phyloP scores from a whole-genome alignment of 2,888 invertebrate species.

The Cerceris ruficornis region DNA sequence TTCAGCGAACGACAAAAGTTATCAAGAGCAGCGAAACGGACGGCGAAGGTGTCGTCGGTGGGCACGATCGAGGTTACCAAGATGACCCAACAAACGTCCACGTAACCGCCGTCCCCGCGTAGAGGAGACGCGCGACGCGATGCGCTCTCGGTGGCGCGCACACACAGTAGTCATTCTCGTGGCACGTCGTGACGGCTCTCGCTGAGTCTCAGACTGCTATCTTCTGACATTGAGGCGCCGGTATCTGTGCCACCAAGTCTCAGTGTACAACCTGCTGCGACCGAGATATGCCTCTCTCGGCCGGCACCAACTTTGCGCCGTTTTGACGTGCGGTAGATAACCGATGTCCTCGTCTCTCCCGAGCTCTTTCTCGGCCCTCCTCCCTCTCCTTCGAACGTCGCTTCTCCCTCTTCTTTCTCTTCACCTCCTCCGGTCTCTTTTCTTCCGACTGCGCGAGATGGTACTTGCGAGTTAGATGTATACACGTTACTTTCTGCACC shows the following conservation, averaged over 20 bases:
- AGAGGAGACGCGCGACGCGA: slow-evolving; percentile 18
- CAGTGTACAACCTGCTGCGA: slow-evolving; percentile 70
- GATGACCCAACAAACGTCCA: slow-evolving; percentile 55
- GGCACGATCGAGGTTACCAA: slow-evolving; percentile 43
- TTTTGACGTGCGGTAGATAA: slow-evolving; percentile 77
- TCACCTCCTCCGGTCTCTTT: background rate
- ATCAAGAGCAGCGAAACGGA: background rate
- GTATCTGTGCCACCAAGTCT: slow-evolving; percentile 76
- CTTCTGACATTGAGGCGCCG: slow-evolving; percentile 76
- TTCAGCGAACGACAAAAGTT: background rate
- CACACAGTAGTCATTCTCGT: slow-evolving; percentile 61
- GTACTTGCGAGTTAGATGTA: no score
- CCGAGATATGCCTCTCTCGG: slow-evolving; percentile 70
- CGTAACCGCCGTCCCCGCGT: slow-evolving; percentile 14
- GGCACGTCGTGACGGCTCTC: slow-evolving; percentile 59
- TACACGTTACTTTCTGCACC: no score
- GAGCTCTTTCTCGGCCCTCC: slow-evolving; percentile 35
- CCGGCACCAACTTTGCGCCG: slow-evolving; percentile 74
- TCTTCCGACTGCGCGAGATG: background rate
- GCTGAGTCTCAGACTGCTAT: slow-evolving; percentile 67
- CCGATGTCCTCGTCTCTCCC: slow-evolving; percentile 56
- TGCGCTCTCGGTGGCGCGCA: slow-evolving; percentile 23
- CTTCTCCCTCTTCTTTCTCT: background rate
- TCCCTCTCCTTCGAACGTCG: slow-evolving; percentile 7
- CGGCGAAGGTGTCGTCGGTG: slow-evolving; percentile 12